Conservation (phyloP, 2,888 invertebrate species). For the Unio delphinus region DNA sequence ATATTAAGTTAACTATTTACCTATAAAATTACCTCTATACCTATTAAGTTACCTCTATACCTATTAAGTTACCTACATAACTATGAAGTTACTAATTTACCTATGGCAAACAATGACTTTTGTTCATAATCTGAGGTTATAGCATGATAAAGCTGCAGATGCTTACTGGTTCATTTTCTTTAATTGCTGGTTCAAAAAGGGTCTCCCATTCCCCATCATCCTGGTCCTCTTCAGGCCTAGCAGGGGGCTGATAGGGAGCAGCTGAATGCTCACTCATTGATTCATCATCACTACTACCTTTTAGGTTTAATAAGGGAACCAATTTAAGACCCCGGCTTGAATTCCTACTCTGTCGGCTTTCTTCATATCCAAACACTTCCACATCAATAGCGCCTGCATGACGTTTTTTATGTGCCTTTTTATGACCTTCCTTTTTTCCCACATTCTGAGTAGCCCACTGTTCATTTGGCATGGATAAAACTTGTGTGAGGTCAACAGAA, state of each 20-base stretch:
- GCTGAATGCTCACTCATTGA: slow-evolving; percentile 16
- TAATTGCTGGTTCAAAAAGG: slow-evolving; percentile 23
- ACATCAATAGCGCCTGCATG: slow-evolving; percentile 51
- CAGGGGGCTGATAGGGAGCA: not conserved
- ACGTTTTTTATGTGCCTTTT: slow-evolving; percentile 24
- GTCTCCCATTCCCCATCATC: slow-evolving; percentile 32
- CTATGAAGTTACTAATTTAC: too few species aligned
- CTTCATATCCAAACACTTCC: slow-evolving; percentile 57
- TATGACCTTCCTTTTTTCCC: slow-evolving; percentile 16
- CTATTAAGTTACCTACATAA: too few species aligned
- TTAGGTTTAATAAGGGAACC: slow-evolving; percentile 54
- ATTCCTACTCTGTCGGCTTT: slow-evolving; percentile 39
- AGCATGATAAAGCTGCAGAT: not conserved
- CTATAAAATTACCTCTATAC: too few species aligned
- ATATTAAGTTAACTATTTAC: too few species aligned
- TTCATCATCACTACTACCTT: slow-evolving; percentile 54
- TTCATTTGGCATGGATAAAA: slow-evolving; percentile 4
- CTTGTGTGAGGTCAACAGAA: slow-evolving; percentile 29
- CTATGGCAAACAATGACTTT: too few species aligned
- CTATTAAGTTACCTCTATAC: too few species aligned
- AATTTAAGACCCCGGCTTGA: slow-evolving; percentile 30
- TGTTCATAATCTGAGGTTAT: too few species aligned
- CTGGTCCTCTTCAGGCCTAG: not conserved
- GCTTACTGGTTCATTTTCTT: slow-evolving; percentile 12
- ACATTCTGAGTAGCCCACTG: slow-evolving; percentile 8